Base-by-base conservation (phyloP, 2,113 vertebrate genomes). In the Pontoporia blainvillei region DNA sequence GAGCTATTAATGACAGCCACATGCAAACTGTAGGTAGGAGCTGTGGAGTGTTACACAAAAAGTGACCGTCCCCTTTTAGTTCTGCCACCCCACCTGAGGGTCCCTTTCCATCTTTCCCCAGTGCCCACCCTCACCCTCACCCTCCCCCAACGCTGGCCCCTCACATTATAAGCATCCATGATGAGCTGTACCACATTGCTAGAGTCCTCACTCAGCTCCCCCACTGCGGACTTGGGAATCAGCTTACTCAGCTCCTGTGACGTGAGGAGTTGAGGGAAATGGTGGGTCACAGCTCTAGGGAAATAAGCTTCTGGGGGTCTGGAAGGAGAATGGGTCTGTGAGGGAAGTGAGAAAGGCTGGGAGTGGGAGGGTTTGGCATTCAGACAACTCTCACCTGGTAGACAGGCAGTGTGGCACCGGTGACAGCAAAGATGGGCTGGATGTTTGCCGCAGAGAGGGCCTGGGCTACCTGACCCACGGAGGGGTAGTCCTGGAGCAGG, bases 351-450 rank as follows among this genome's bases (percentile, higher is more conserved):
- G 36, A 72, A 84, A 89, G 82, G 59, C 20, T 29, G 5, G 3
- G 31, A 9, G 21, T 3, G 2, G 34, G 34, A 66, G 25, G 13
- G 11, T 31, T 41, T 39, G 34, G 79, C n/a, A 76, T 39, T n/a
- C 36, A 44, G 66, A 64, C 20, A 36, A 8, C 29, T 76, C 97
- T 92, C 67, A 99, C 99, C 98, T 98, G 89, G 86, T 99, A 99
- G 11, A 98, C 96, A 7, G 98, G 97, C 81, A 98, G 75, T 21
- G 82, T 98, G 3, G 98, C 73, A 17, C 98, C 95, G 11, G 99
- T 99, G 41, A 99, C 99, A 1, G 99, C 99, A 95, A 99, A 99
- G 93, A 99, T 99, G 57, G 99, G 98, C 97, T 99, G 99, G 91
- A 99, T 99, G 94, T 99, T 99, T 84, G 99, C 98, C 17, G 95